These are phyloP conservation scores for Lagopus muta DNA, from an alignment of 2,113 vertebrate genomes.

Conservation along the genomic window DNA sequence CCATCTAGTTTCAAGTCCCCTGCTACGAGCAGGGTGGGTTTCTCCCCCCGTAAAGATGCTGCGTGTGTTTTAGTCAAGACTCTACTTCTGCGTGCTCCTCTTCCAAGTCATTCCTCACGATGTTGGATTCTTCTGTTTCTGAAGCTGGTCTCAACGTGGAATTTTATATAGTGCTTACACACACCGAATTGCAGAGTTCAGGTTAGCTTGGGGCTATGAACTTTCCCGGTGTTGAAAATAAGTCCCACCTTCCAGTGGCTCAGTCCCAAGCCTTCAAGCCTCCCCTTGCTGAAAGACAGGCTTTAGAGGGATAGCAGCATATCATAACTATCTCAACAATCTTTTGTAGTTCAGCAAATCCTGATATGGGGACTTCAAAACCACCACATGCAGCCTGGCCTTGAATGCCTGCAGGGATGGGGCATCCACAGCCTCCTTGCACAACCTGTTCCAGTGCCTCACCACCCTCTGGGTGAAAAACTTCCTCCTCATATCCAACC, in stretches of 20 bases:
- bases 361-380: not conserved
- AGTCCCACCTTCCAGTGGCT: not conserved
- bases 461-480: too few species aligned
- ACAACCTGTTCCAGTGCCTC: too few species aligned
- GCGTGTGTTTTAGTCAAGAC: not conserved
- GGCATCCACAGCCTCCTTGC: too few species aligned
- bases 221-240: not conserved
- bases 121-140: constrained; percentile 15
- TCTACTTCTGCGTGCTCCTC: not conserved
- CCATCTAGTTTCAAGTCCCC: too few species aligned
- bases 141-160: not conserved
- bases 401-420: too few species aligned
- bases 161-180: not conserved
- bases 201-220: not conserved
- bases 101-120: not conserved
- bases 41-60: not conserved
- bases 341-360: not conserved
- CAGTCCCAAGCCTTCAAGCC: not conserved
- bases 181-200: not conserved
- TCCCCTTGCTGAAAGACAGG: not conserved
- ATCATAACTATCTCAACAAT: not conserved
- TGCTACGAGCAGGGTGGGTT: not conserved
- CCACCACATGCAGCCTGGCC: not conserved
- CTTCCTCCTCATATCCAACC: too few species aligned
- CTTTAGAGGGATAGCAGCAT: not conserved